These are phyloP conservation scores for Rhynchomys soricoides DNA, from an alignment of 2,113 vertebrate genomes.

Conservation along the genomic window DNA sequence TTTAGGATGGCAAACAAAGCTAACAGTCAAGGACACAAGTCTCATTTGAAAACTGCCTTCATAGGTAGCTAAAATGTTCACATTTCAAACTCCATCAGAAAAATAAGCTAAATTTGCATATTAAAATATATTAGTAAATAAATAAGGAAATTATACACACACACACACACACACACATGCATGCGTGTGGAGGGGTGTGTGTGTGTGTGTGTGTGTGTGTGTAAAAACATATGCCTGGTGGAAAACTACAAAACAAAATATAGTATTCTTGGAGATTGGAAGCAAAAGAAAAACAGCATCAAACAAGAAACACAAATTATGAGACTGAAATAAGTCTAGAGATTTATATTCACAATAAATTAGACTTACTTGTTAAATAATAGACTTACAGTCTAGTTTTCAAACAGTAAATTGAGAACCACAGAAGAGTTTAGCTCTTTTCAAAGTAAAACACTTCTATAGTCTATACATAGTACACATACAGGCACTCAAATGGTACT, in stretches of 20 bases:
- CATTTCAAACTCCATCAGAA: conserved; percentile 24
- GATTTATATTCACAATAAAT: conserved; percentile 10
- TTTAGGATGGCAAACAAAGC: not conserved
- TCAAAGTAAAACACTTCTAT: not conserved
- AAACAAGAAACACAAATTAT: conserved; percentile 10
- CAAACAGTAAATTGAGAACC: conserved; percentile 5
- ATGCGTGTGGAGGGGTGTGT: too few relatives aligned
- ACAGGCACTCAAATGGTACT: not conserved
- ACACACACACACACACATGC: too few relatives aligned
- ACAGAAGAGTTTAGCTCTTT: not conserved
- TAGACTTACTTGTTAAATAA: conserved; percentile 7
- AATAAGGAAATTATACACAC: not conserved
- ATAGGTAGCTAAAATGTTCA: not conserved
- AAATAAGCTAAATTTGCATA: not conserved
- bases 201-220: too few relatives aligned
- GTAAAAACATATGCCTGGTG: not conserved
- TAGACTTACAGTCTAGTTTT: not conserved
- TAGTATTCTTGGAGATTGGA: not conserved
- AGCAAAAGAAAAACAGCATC: not conserved
- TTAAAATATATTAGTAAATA: not conserved
- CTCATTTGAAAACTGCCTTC: not conserved
- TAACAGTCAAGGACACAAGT: conserved; percentile 47
- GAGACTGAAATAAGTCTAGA: not conserved
- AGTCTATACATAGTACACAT: not conserved
- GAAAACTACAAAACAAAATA: not conserved